A percentile compares a stretch with the other conserved stretches of the same genome.
These are phyloP conservation scores for Coilia nasus DNA, from an alignment of 2,797 vertebrate genomes.

Conservation along the genomic window DNA sequence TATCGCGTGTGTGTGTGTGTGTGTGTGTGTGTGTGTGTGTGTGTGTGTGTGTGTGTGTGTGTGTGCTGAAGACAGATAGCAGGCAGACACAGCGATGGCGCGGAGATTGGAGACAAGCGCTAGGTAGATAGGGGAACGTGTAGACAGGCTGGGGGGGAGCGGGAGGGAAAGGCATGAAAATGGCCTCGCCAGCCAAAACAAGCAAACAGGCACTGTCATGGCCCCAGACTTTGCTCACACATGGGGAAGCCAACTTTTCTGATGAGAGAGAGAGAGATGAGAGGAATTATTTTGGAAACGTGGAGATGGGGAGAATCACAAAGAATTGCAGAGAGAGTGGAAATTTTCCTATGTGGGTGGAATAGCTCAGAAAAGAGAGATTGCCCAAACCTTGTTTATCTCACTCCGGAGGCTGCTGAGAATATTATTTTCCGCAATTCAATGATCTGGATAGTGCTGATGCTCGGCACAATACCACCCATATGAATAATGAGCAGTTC, in stretches of 20 bases:
- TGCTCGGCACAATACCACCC: background rate
- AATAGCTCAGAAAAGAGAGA: background rate
- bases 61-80: conserved; percentile 40
- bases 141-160: background rate
- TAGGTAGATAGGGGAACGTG: conserved; percentile 38
- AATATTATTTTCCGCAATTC: conserved; percentile 7
- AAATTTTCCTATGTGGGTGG: conserved; percentile 18
- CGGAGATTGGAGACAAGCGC: conserved; percentile 26
- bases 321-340: conserved; percentile 18
- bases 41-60: no score
- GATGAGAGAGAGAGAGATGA: conserved; percentile 5
- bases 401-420: background rate
- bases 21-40: no score
- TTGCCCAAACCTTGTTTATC: conserved; percentile 23
- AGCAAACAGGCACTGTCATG: background rate
- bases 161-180: background rate
- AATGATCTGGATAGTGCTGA: conserved; percentile 18
- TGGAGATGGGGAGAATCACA: background rate
- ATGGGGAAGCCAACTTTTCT: background rate
- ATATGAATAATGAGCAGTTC: conserved; percentile 9
- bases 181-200: background rate
- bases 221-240: background rate
- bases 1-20: background rate
- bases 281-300: conserved; percentile 14
- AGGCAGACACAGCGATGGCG: conserved; percentile 24